Conservation (phyloP, 2,888 invertebrate species). For the Lasioglossum figueresi region DNA sequence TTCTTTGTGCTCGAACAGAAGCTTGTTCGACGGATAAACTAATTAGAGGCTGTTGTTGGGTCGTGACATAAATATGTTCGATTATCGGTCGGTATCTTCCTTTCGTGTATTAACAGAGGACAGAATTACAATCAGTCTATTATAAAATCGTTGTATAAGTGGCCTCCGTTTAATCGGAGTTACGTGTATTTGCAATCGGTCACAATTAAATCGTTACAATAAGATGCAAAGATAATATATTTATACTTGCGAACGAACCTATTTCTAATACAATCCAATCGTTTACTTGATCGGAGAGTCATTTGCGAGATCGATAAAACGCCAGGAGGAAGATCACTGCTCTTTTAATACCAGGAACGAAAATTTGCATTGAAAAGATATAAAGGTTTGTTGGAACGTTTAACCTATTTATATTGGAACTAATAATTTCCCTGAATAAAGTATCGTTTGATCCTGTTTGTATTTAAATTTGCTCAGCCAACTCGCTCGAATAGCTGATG, state of each 20-base stretch:
- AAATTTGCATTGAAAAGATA: background rate
- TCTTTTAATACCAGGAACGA: background rate
- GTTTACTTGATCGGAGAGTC: background rate
- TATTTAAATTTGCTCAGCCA: background rate
- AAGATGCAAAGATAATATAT: too few species aligned
- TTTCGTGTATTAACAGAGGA: background rate
- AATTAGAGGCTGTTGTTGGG: background rate
- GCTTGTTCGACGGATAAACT: background rate
- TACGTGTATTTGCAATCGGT: background rate
- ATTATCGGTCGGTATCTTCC: background rate
- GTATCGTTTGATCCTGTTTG: background rate
- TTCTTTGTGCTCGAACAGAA: background rate
- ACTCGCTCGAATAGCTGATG: background rate
- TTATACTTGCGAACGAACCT: background rate
- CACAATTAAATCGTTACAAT: background rate
- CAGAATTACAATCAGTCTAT: background rate
- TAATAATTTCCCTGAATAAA: background rate
- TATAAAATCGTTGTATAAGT: background rate
- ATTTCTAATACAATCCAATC: background rate
- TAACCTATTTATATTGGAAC: too few species aligned
- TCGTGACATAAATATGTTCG: too few species aligned
- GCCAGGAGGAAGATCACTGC: background rate
- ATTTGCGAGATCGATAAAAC: background rate
- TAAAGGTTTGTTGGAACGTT: background rate
- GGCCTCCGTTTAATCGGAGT: background rate